These are phyloP conservation scores for Daktulosphaira vitifoliae DNA, from an alignment of 1,140 invertebrate genomes.

Conservation along the genomic window DNA sequence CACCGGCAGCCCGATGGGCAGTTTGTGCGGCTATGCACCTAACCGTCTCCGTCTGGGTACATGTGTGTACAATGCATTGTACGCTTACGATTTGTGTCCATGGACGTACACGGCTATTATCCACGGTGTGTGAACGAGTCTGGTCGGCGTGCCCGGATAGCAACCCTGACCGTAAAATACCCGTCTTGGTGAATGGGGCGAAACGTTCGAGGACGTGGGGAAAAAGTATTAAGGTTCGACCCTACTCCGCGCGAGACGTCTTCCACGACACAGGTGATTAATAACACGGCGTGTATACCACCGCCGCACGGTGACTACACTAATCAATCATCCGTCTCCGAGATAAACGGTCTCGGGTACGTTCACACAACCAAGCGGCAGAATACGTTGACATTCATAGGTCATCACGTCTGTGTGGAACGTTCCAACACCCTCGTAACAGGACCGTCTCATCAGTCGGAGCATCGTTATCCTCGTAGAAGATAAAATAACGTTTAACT, in stretches of 20 bases:
- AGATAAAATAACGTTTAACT: no score
- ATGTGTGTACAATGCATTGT: neutral
- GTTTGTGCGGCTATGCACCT: no score
- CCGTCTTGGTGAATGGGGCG: neutral
- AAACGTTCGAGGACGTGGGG: neutral
- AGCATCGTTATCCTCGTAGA: no score
- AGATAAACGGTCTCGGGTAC: neutral
- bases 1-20: neutral
- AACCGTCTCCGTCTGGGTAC: no score
- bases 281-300: conserved; percentile 5
- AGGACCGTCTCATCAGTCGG: no score
- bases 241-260: conserved; percentile 8
- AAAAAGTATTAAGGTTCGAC: conserved; percentile 3
- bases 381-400: no score
- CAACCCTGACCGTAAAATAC: conserved; percentile 29
- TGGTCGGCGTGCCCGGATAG: neutral
- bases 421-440: no score
- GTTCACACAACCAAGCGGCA: neutral
- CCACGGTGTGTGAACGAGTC: conserved; percentile 18
- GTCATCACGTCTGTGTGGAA: no score
- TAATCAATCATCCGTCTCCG: conserved; percentile 27
- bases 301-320: neutral
- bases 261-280: conserved; percentile 23
- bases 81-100: neutral
- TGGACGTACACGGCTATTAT: conserved; percentile 9